Conservation (phyloP, 1,140 invertebrate genomes). For the Solenopsis invicta region DNA sequence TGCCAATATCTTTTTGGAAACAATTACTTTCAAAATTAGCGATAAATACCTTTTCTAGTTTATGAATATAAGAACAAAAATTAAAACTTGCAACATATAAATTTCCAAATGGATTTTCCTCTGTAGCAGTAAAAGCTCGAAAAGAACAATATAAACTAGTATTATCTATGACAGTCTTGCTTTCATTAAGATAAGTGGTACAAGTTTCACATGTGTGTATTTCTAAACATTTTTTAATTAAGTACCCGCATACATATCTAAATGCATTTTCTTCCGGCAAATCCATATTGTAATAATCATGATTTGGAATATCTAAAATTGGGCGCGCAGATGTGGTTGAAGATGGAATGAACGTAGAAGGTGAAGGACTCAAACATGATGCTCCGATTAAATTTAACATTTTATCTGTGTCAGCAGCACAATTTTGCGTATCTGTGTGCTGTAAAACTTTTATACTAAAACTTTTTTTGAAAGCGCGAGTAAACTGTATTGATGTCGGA, state of each 20-base stretch:
- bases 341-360: not conserved
- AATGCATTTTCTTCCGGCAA: no score
- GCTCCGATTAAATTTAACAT: not conserved
- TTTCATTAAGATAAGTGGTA: no score
- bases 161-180: no score
- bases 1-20: no score
- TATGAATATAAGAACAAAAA: not conserved
- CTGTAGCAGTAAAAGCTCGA: no score
- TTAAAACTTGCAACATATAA: no score
- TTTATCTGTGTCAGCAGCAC: not conserved
- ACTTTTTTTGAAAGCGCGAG: not conserved
- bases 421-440: conserved; percentile 13
- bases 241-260: no score
- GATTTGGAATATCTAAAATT: conserved; percentile 24
- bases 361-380: not conserved
- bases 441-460: not conserved
- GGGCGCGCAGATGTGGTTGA: no score
- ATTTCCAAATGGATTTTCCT: not conserved
- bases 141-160: no score
- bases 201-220: no score
- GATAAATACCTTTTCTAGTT: conserved; percentile 4
- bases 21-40: no score
- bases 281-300: not conserved
- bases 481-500: conserved; percentile 21
- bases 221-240: no score